phyloP scores from a whole-genome alignment of 2,888 invertebrate genomes.

The Ectemnius lituratus region DNA sequence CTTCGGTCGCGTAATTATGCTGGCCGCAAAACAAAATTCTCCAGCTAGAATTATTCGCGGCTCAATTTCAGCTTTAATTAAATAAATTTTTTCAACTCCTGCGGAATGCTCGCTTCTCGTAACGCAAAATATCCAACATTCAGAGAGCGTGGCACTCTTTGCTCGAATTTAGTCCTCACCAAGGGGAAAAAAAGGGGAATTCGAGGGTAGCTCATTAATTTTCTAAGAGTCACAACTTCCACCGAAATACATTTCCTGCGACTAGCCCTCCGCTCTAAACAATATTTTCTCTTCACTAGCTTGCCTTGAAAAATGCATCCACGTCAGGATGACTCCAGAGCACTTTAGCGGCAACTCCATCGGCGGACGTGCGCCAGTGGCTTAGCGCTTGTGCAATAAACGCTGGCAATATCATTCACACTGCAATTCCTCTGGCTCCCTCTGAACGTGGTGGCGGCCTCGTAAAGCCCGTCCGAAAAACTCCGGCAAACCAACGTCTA shows the following conservation, averaged over 20 bases:
- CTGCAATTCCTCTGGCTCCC: slow-evolving; percentile 11
- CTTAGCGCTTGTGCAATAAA: slow-evolving; percentile 23
- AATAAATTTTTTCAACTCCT: slow-evolving; percentile 7
- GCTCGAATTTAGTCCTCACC: no score
- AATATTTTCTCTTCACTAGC: no score
- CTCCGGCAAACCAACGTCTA: no score
- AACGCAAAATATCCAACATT: background rate
- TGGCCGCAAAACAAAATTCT: background rate
- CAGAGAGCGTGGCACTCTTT: background rate
- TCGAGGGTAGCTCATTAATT: no score
- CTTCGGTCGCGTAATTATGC: background rate
- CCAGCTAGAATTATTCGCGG: background rate
- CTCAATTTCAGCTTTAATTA: slow-evolving; percentile 12
- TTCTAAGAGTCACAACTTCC: no score
- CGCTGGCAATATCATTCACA: slow-evolving; percentile 19
- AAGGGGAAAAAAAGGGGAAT: no score
- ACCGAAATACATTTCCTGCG: no score
- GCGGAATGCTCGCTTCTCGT: no score
- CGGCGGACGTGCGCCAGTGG: background rate
- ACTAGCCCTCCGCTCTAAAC: no score
- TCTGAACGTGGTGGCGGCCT: background rate
- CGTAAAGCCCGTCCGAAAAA: no score
- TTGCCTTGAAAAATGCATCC: background rate
- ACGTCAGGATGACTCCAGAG: slow-evolving; percentile 7
- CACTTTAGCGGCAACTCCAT: slow-evolving; percentile 15